phyloP scores from a whole-genome alignment of 2,888 invertebrate genomes.

The Fissipunctia ypsillon region DNA sequence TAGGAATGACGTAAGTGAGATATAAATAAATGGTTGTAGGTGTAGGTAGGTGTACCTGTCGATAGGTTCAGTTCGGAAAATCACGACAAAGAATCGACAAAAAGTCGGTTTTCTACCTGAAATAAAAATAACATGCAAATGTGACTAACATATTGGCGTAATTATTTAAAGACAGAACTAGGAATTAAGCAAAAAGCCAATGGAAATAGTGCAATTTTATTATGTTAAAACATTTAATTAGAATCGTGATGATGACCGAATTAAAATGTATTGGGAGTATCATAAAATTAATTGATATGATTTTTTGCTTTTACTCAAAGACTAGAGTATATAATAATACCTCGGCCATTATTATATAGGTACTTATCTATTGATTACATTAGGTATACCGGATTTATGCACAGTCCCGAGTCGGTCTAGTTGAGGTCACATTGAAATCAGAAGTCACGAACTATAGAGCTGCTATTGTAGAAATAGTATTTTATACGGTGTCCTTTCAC shows the following conservation, averaged over 20 bases:
- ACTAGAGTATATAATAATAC: slow-evolving; percentile 21
- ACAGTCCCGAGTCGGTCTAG: slow-evolving; percentile 46
- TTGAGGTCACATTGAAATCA: slow-evolving; percentile 59
- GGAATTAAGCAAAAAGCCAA: neutral
- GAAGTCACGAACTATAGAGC: slow-evolving; percentile 56
- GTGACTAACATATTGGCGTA: neutral
- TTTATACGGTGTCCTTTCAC: slow-evolving; percentile 45
- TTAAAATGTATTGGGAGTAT: slow-evolving; percentile 11
- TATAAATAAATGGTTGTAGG: slow-evolving; percentile 32
- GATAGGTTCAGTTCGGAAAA: slow-evolving; percentile 16
- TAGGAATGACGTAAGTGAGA: slow-evolving; percentile 37
- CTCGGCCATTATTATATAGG: slow-evolving; percentile 18
- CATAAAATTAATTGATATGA: slow-evolving; percentile 22
- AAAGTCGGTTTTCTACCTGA: neutral
- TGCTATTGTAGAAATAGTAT: slow-evolving; percentile 37
- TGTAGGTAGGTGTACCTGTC: neutral
- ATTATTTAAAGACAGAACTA: neutral
- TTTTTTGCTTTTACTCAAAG: slow-evolving; percentile 23
- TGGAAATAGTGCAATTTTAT: neutral
- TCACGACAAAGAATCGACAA: neutral
- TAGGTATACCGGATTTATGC: slow-evolving; percentile 47
- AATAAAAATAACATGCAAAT: neutral
- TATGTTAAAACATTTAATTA: slow-evolving; percentile 21
- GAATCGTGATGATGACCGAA: slow-evolving; percentile 1
- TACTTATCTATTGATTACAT: slow-evolving; percentile 31